Evolutionary conservation across 2,113 vertebrate species (phyloP).

Genomic region (Notarius lentiginosus): DNA sequence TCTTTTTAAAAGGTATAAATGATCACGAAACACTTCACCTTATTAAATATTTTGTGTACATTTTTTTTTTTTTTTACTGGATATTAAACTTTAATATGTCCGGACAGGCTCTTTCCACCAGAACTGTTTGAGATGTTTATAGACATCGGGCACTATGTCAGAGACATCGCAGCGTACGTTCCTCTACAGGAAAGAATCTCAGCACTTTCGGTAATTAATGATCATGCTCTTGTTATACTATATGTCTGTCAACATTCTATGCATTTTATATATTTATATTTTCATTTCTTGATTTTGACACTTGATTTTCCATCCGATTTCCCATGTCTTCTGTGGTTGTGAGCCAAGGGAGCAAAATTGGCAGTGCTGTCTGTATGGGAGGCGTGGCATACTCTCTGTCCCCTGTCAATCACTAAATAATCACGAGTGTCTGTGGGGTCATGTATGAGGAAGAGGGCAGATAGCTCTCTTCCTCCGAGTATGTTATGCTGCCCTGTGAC

Average conservation of each 20-base stretch:
- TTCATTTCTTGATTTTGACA: not conserved
- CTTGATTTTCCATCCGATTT: not conserved
- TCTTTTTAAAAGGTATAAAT: slow-evolving; percentile 84
- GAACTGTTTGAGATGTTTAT: slow-evolving; percentile 90
- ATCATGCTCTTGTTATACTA: not conserved
- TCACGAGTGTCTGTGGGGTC: not conserved
- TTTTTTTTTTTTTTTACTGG: not conserved
- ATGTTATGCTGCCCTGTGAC: not conserved
- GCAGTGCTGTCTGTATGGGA: not conserved
- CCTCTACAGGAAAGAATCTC: slow-evolving; percentile 78
- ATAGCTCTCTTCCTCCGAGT: not conserved
- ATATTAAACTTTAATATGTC: not conserved
- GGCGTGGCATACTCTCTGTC: not conserved
- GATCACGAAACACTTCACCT: not conserved
- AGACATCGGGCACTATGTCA: slow-evolving; percentile 87
- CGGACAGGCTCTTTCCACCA: slow-evolving; percentile 79
- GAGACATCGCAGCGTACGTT: slow-evolving; percentile 82
- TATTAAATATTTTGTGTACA: not conserved
- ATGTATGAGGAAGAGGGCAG: not conserved
- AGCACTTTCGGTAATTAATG: slow-evolving; percentile 69
- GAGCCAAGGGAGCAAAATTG: not conserved
- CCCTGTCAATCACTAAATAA: not conserved
- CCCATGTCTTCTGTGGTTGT: not conserved
- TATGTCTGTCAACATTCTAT: too few species aligned
- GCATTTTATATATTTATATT: not conserved